Evolutionary conservation across 2,797 vertebrate genomes (phyloP), one percentile per base, ranked within the genome.

Genomic region (Typhlichthys subterraneus): DNA sequence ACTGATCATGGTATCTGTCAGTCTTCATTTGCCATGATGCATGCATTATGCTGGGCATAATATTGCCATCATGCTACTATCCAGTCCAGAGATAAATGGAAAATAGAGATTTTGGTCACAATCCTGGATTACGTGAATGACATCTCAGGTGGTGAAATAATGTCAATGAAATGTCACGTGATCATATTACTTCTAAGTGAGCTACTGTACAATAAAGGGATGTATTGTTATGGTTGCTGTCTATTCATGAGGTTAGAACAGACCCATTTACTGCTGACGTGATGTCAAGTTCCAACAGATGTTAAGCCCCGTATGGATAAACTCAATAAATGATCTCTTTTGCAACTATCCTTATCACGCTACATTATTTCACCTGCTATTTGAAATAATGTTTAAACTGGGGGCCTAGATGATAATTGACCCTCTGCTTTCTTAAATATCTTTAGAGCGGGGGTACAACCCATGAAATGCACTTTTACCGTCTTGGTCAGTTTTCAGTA

Each of bases 181-280:
- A 23, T 23, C 23, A 23, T 23, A 23, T 23, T 23, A 23, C 23
- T 23, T 23, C 23, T 23, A 23, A 23, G 23, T 23, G 23, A 79
- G 70, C 65, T 61, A 69, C 77, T 60, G 51, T 29, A 61, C 57
- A 67, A 51, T 47, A 29, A 58, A 23, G 63, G 23, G 58, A 57
- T 69, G 69, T 65, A 59, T 45, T 14, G 29, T 56, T 58, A 50
- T 23, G 50, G 1, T 45, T 49, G 45, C 29, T 65, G 58, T 8
- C 70, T 63, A 50, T 53, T 75, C 45, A 59, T 12, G 51, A 47
- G 55, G 46, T 59, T 68, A 54, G 49, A 80, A 67, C 57, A 57
- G 61, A 60, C 23, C 23, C 23, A 23, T 23, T 23, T 23, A 23
- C 23, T 23, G 23, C 23, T 23, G 23, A 23, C 2, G 2, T 23